Evolutionary conservation across 1,140 invertebrate genomes (phyloP), one percentile per base, ranked within the genome.

Genomic region (Calosoma granatense): DNA sequence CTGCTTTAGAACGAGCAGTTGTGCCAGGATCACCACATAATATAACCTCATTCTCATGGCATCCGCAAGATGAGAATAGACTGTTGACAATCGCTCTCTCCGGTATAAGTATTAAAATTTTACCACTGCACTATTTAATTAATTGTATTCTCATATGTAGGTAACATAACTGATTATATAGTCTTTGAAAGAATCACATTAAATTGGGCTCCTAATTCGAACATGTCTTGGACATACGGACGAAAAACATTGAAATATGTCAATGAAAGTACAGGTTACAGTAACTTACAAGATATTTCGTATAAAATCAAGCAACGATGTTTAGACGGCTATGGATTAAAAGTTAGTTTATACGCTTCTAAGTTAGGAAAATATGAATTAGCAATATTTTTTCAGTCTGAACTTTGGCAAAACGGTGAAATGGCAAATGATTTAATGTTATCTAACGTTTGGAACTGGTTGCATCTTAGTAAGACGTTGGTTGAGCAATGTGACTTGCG

Each of bases 181-280:
- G 84, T 92, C 41, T 84, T 81, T 67, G 89, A 93, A 72, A 78
- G 89, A 65, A 90, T 92, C 61, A 88, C 88, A 22, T 69, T 92
- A 56, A 85, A 87, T 70, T 90, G 86, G 84, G 84, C 84, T 2
- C 78, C 84, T 11, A 73, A 77, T 51, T 85, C 83, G 20, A 79
- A 82, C 67, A 72, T 90, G 22, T 78, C 82, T 21, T 90, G 88
- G 87, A 86, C 86, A 59, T 79, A 82, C 65, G 85, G 85, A 2
- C 82, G 81, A 19, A 83, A 83, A 63, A 79, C 79, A 19, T 77
- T 86, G 58, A 84, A 81, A 70, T 81, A 74, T 61, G 52, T 69
- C 6, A 59, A 64, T 23, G 57, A 64, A 20, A 56, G 30, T 15
- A 62, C 43, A 43, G 22, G 51, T 14, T 75, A 70, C 60, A 77